Percentiles rank a stretch among this genome's conserved stretches.
Evolutionary conservation across 2,113 vertebrate genomes (phyloP).

Genomic region (Lycaon pictus): DNA sequence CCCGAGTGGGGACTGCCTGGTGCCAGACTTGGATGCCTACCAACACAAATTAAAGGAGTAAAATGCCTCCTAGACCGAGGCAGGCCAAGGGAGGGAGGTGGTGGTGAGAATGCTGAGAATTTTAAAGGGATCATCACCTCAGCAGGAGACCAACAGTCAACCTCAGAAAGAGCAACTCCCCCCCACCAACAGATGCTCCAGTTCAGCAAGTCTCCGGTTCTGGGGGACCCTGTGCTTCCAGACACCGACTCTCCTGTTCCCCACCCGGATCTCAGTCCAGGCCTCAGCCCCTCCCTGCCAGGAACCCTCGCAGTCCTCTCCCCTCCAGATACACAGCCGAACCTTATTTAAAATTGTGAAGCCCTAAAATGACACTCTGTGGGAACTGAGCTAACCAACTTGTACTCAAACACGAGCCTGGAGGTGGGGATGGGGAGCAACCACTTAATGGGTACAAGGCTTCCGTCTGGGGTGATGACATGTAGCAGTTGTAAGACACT

Average conservation of each 20-base stretch:
- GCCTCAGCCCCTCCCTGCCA: background rate
- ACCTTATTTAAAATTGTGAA: background rate
- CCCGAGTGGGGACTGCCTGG: background rate
- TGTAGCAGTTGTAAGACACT: rapidly evolving
- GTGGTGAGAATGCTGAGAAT: constrained; percentile 37
- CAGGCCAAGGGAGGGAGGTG: background rate
- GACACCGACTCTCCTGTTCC: background rate
- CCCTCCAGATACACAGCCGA: background rate
- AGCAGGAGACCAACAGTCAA: constrained; percentile 56
- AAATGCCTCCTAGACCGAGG: background rate
- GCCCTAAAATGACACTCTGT: background rate
- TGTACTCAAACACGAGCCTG: background rate
- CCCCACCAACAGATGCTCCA: background rate
- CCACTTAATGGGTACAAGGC: background rate
- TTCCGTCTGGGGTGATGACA: background rate
- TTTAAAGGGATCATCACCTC: constrained; percentile 68
- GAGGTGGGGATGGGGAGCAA: background rate
- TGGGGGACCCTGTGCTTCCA: background rate
- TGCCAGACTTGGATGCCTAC: constrained; percentile 53
- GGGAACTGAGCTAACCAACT: background rate
- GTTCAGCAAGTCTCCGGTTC: background rate
- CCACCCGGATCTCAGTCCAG: background rate
- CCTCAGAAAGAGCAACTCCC: constrained; percentile 20
- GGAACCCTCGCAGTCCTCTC: background rate
- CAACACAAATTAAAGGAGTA: constrained; percentile 62